phyloP scores from a whole-genome alignment of 2,888 invertebrate species.

The Trachelus troglodyta region DNA sequence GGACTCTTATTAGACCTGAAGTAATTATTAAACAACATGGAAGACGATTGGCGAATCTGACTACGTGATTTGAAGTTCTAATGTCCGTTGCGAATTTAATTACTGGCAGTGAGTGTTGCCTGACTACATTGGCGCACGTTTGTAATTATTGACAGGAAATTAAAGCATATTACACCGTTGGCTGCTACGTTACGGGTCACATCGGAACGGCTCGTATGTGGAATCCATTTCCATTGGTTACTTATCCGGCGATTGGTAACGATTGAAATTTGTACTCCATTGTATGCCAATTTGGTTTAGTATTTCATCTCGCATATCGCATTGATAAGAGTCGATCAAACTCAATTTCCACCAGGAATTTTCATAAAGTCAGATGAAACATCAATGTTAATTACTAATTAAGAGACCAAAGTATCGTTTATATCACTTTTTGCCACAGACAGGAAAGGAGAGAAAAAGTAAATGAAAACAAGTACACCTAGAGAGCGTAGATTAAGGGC shows the following conservation, averaged over 20 bases:
- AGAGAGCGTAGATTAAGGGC: neutral
- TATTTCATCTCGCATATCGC: neutral
- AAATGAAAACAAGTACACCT: neutral
- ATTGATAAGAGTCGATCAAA: neutral
- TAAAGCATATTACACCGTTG: constrained; percentile 34
- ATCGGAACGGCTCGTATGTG: neutral
- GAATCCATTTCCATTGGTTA: neutral
- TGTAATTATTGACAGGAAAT: constrained; percentile 46
- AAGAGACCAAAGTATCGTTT: neutral
- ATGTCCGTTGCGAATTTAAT: neutral
- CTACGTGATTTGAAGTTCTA: neutral
- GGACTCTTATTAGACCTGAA: too few relatives aligned
- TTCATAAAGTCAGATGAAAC: neutral
- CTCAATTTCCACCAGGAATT: neutral
- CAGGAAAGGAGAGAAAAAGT: neutral
- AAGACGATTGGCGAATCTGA: neutral
- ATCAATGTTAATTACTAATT: neutral
- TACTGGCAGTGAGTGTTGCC: neutral
- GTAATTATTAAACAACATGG: too few relatives aligned
- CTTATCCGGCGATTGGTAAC: constrained; percentile 1
- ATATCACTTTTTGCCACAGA: neutral
- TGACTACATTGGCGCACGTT: constrained; percentile 15
- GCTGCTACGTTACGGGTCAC: neutral
- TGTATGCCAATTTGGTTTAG: neutral
- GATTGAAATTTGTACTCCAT: neutral